Evolutionary conservation across 2,797 vertebrate genomes (phyloP), one percentile per base, ranked within the genome.

Genomic region (Anolis apletophallus): DNA sequence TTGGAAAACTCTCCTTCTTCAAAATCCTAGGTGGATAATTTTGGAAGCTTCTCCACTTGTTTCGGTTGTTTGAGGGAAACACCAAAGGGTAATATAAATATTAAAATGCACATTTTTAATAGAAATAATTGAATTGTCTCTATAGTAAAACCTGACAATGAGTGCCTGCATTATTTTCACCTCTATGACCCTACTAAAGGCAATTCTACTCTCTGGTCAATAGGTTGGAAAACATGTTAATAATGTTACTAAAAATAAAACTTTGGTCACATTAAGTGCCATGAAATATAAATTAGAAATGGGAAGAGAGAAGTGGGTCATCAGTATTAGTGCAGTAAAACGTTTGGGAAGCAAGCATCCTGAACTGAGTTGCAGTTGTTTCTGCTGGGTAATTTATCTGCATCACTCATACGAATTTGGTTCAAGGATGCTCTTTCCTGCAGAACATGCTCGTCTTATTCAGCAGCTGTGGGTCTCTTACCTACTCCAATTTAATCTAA

Each of bases 271-370:
- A 84, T 84, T 83, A 16, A 52, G 0, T 72, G 64, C 1, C 13
- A 32, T 59, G 17, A 85, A 6, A 50, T 78, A 34, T 57, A 75
- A 75, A 8, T 54, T 71, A 11, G 19, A 71, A 61, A 74, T 69
- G 57, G n/a, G 26, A 26, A 11, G 23, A 57, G 2, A 64, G 85
- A 89, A 52, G 5, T 78, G 12, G 6, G 29, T 81, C 64, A 54
- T 61, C 32, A 82, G n/a, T 71, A 77, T 32, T 17, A 12, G 57
- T 23, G 29, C 46, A 81, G 64, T 0, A 21, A 81, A 90, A 10
- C 46, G 10, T 83, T 84, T 87, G 26, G 3, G 72, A 72, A 88
- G 40, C 76, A 54, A 32, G 32, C 29, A 32, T 57, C 67, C 29
- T 81, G 71, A 68, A 75, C 5, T 32, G 0, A 74, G 9, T 34